Conservation (phyloP, 2,113 vertebrate species). For the Scomber colias region DNA sequence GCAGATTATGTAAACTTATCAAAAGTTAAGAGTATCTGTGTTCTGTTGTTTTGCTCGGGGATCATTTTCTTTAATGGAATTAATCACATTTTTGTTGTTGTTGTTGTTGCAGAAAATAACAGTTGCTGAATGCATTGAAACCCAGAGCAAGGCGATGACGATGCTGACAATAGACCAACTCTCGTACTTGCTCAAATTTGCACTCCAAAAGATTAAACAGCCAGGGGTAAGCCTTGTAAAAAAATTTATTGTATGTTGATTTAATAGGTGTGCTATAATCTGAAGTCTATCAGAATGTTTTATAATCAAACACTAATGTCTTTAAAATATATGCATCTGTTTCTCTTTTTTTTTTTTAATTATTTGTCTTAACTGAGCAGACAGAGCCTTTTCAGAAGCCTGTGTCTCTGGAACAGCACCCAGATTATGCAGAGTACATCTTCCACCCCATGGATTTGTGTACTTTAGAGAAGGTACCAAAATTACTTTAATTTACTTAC, state of each 20-base stretch:
- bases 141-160: constrained; percentile 99
- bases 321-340: background rate
- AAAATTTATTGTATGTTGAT: background rate
- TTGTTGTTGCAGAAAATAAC: constrained; percentile 94
- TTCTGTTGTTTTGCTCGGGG: background rate
- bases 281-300: background rate
- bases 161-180: constrained; percentile 98
- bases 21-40: background rate
- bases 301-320: constrained; percentile 1
- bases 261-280: background rate
- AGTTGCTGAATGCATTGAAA: constrained; percentile 99
- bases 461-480: constrained; percentile 95
- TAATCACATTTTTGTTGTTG: constrained; percentile 22
- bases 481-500: background rate
- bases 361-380: constrained; percentile 77
- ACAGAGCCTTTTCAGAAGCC: constrained; percentile 99
- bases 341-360: constrained; percentile 13
- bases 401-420: constrained; percentile 96
- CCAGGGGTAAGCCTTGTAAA: constrained; percentile 91
- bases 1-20: constrained; percentile 4
- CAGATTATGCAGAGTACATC: constrained; percentile 98
- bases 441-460: constrained; percentile 98
- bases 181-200: constrained; percentile 98
- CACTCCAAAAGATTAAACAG: constrained; percentile 99
- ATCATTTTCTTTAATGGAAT: constrained; percentile 7